Evolutionary conservation across 2,888 invertebrate species (phyloP).

Genomic region (Empis livida): DNA sequence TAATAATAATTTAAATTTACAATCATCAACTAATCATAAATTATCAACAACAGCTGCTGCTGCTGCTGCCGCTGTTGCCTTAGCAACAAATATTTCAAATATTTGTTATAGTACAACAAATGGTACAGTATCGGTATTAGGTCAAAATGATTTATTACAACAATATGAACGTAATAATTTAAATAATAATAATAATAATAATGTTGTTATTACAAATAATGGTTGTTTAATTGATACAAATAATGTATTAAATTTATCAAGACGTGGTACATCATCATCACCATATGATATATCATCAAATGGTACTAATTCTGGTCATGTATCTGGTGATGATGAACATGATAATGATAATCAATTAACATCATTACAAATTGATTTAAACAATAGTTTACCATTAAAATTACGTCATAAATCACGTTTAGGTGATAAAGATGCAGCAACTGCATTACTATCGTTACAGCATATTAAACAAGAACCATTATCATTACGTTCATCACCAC

Average conservation of each 20-base stretch:
- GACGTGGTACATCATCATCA: slow-evolving; percentile 45
- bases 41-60: slow-evolving; percentile 13
- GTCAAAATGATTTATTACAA: slow-evolving; percentile 2
- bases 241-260: slow-evolving; percentile 58
- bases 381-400: slow-evolving; percentile 77
- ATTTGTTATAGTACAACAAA: slow-evolving; percentile 7
- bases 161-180: slow-evolving; percentile 4
- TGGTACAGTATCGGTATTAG: slow-evolving; percentile 1
- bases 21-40: neutral
- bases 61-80: slow-evolving; percentile 18
- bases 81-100: slow-evolving; percentile 12
- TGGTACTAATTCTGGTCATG: slow-evolving; percentile 46
- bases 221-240: neutral
- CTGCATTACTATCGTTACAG: slow-evolving; percentile 65
- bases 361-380: slow-evolving; percentile 41
- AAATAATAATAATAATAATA: slow-evolving; percentile 16
- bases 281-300: slow-evolving; percentile 68
- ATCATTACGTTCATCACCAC: slow-evolving; percentile 51
- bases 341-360: slow-evolving; percentile 37
- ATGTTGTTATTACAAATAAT: neutral
- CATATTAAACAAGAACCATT: slow-evolving; percentile 79
- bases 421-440: slow-evolving; percentile 79
- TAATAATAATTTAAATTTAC: neutral
- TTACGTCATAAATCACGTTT: slow-evolving; percentile 83
- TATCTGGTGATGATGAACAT: slow-evolving; percentile 38